phyloP scores from a whole-genome alignment of 2,888 invertebrate species.

The Melinopterus prodromus region DNA sequence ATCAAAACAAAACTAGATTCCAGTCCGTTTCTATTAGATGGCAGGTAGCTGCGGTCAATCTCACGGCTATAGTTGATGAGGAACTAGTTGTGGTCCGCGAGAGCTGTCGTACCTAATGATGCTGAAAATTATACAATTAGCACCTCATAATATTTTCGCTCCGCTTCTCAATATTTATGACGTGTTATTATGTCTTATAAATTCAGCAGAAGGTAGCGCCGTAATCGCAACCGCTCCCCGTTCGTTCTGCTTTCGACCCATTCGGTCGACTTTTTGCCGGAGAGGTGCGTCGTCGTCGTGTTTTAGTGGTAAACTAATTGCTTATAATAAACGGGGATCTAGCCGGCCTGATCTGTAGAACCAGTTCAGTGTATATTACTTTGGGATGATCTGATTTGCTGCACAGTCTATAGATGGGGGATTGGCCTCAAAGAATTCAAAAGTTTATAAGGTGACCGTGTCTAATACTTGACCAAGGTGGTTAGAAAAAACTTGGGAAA shows the following conservation, averaged over 20 bases:
- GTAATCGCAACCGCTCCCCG: not conserved
- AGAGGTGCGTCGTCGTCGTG: not conserved
- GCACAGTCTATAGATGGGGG: not conserved
- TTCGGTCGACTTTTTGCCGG: not conserved
- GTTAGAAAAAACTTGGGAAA: not conserved
- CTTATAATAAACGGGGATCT: constrained; percentile 4
- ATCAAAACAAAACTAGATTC: not conserved
- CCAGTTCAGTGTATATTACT: not conserved
- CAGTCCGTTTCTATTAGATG: not conserved
- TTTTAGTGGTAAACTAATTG: constrained; percentile 4
- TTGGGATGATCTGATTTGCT: not conserved
- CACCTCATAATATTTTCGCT: constrained; percentile 4
- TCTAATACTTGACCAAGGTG: not conserved
- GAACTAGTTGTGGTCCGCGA: not conserved
- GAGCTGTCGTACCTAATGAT: constrained; percentile 4
- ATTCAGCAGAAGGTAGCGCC: not conserved
- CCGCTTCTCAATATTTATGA: not conserved
- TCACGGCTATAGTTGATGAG: not conserved
- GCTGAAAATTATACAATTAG: constrained; percentile 4
- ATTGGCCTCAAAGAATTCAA: not conserved
- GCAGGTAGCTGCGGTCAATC: not conserved
- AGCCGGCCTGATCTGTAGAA: not conserved
- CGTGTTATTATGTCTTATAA: constrained; percentile 4
- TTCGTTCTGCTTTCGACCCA: not conserved
- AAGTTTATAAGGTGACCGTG: not conserved